Evolutionary conservation across 2,797 vertebrate genomes (phyloP), one percentile per base, ranked within the genome.

Genomic region (Anolis apletophallus): DNA sequence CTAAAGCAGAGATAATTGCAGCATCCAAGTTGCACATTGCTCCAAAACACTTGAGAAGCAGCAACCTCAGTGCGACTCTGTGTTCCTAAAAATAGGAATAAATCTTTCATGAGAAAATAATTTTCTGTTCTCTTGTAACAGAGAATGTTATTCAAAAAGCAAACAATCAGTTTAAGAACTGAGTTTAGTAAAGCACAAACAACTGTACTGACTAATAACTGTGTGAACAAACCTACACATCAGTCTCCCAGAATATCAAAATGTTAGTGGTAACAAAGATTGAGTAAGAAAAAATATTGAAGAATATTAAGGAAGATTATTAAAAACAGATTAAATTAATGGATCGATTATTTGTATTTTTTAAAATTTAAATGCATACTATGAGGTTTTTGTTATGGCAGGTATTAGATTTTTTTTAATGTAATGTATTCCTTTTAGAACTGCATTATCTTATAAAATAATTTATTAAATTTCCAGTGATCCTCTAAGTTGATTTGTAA

Each of bases 1-100:
- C 98, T 0, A 99, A 97, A 0, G 97, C 97, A 80, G 99, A 99
- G 96, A 99, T 98, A 83, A 99, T 95, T 0, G 97, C 95, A 1
- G 98, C 97, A 0, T 99, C 98, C 88, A 99, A 94, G 91, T 97
- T 97, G 92, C 99, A 99, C 98, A 99, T 98, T 64, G 98, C 99
- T 9, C 99, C 99, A 0, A 99, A 99, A 92, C 98, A 98, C 95
- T 99, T 99, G 88, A 99, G 96, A 80, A 99, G 97, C 94, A 99
- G 96, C 94, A 99, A 96, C 34, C 99, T 97, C 88, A 99, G 82
- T 0, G 98, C 96, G 29, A 98, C 97, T 4, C 99, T 97, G 92
- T 98, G 97, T 77, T 99, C 99, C 99, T 99, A 94, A 87, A 91
- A 85, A 89, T 46, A 82, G 32, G 59, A 87, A 34, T 55, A 76